These are phyloP conservation scores for Porphyrio hochstetteri DNA, from an alignment of 2,113 vertebrate species.

Conservation along the genomic window DNA sequence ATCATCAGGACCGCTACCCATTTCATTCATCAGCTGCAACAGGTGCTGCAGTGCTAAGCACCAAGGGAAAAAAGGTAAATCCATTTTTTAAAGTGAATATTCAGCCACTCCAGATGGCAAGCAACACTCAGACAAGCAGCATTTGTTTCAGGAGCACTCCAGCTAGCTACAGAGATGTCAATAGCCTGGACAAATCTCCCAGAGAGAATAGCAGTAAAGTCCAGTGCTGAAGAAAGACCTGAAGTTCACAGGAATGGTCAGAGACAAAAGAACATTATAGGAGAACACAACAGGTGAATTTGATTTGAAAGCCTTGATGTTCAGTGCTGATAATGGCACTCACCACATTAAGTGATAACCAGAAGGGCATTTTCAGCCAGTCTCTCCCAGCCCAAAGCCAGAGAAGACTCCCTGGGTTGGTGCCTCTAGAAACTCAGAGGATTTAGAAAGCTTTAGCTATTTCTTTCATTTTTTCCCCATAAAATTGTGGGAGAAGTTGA, in stretches of 20 bases:
- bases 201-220: not conserved
- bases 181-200: not conserved
- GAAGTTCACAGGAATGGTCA: not conserved
- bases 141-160: fast-evolving
- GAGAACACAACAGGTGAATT: not conserved
- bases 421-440: not conserved
- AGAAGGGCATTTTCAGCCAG: too few relatives aligned
- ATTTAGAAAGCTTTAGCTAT: not conserved
- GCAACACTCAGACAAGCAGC: not conserved
- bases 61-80: fast-evolving
- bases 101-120: not conserved
- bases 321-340: not conserved
- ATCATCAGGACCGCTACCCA: not conserved
- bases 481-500: not conserved
- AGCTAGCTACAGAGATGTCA: fast-evolving
- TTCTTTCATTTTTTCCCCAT: too few relatives aligned
- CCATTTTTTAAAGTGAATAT: not conserved
- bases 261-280: not conserved
- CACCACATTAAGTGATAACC: not conserved
- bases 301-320: not conserved
- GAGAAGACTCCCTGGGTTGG: not conserved
- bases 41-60: not conserved
- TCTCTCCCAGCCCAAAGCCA: not conserved
- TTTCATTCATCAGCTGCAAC: not conserved
- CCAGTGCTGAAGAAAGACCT: not conserved